Base-by-base conservation (phyloP, 2,888 invertebrate genomes). In the Stegophylla sp. region DNA sequence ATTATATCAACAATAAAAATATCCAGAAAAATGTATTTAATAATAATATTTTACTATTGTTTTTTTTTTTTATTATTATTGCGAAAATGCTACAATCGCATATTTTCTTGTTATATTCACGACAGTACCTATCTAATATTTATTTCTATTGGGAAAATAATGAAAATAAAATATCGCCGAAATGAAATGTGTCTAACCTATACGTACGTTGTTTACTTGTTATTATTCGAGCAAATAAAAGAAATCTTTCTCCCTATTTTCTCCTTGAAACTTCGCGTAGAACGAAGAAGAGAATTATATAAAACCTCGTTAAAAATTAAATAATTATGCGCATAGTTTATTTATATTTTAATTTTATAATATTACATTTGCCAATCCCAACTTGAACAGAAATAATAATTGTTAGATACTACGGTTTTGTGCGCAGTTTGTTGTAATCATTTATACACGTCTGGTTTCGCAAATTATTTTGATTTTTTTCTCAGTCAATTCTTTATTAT, bases 131-230 rank as follows among this genome's bases (percentile, higher is more conserved):
- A 7, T 66, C 3, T 59, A 59, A 43, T n/a, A 43, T 71, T 51
- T 28, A 15, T 34, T 69, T 69, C 69, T n/a, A 72, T 56, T 56
- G 17, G 23, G 43, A 43, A 56, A 41, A 72, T 43, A 56, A 72
- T 26, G 23, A 56, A 72, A 51, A 56, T 56, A 56, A 56, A 56
- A 56, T 43, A 72, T 2, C 12, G 0, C 56, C 15, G 12, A 3
- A 56, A 56, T 56, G 41, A 23, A 72, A 56, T 51, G 1, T 3
- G 15, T 20, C n/a, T n/a, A n/a, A 15, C 20, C 13, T 41, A 9
- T 56, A 59, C 20, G 3, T 41, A 59, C 41, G 12, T 59, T 43
- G 23, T 72, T 56, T 26, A 7, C 43, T 26, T 43, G 23, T 13
- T 72, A 56, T 41, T 23, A 41, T 72, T 41, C 41, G 3, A 71